A percentile compares a stretch with the other conserved stretches of the same genome.
phyloP scores from a whole-genome alignment of 1,140 invertebrate species.

The Drosophila ambigua region DNA sequence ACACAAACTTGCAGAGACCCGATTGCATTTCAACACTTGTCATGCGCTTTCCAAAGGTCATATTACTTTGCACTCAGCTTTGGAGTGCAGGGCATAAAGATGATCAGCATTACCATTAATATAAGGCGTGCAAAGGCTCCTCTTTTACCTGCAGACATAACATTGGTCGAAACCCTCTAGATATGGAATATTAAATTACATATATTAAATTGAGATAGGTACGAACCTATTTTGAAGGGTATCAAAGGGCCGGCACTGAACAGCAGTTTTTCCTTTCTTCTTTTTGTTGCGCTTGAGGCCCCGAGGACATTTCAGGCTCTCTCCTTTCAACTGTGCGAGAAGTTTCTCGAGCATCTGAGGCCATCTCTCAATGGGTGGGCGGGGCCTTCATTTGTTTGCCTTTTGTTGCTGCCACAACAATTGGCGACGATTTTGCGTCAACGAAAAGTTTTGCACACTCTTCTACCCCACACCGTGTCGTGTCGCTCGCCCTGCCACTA shows the following conservation, averaged over 20 bases:
- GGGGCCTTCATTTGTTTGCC: conserved; percentile 71
- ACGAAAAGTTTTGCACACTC: conserved; percentile 49
- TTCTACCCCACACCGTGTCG: not conserved
- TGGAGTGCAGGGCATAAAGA: too few relatives aligned
- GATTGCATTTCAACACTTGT: conserved; percentile 31
- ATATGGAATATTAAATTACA: too few relatives aligned
- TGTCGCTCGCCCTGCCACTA: conserved; percentile 40
- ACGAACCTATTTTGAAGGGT: not conserved
- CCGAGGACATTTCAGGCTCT: conserved; percentile 33
- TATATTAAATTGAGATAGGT: not conserved
- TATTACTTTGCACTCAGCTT: too few relatives aligned
- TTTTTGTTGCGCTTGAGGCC: conserved; percentile 8
- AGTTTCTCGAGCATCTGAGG: conserved; percentile 42
- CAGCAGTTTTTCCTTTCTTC: too few relatives aligned
- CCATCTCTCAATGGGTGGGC: not conserved
- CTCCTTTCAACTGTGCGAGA: conserved; percentile 46
- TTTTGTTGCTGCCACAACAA: conserved; percentile 76
- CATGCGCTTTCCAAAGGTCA: too few relatives aligned
- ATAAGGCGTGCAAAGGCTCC: too few relatives aligned
- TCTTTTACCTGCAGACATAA: too few relatives aligned
- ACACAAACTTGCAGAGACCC: conserved; percentile 10
- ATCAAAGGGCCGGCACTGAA: too few relatives aligned
- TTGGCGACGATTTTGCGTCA: conserved; percentile 65
- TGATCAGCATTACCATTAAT: too few relatives aligned
- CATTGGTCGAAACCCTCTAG: too few relatives aligned